Base-by-base conservation (phyloP, 2,113 vertebrate species). In the Upupa epops region DNA sequence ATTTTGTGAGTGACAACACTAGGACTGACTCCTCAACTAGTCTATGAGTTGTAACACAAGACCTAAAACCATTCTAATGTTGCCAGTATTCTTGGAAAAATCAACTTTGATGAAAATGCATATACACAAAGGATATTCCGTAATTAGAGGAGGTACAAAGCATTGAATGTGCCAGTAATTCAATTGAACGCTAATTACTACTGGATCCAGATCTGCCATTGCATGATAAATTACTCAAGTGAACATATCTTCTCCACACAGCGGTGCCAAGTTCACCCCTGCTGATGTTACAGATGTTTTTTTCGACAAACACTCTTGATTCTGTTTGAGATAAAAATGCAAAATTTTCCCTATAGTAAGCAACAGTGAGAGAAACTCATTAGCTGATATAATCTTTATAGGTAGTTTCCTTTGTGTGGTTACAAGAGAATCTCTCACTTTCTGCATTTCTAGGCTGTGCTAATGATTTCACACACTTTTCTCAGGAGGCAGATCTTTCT, bases 121-220 rank as follows among this genome's bases (percentile, higher is more conserved):
- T 42, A 59, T 95, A 68, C 78, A 45, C 93, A 93, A 94, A 91
- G 83, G 93, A 78, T 66, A 68, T 60, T 40, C 31, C 61, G 42
- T 94, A 94, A 96, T 95, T 96, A 90, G 70, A 89, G 59, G 64
- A 45, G 34, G 63, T 86, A 87, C 60, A 84, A 93, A 95, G 55
- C 90, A 86, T 81, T 94, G 92, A 82, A 96, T 92, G 79, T 70
- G 86, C 96, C 88, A 92, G 94, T 83, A 96, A 97, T 96, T 96
- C 95, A 97, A 97, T 97, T 97, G 97, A 96, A 94, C 86, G 74
- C 96, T 97, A 97, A 97, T 97, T 97, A 97, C 92, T 96, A 94
- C 92, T 96, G 96, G 95, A 97, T 96, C 95, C 69, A 76, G 83
- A 46, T 82, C 74, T 94, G 58, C 86, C 83, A 82, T 75, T 70